phyloP scores from a whole-genome alignment of 2,888 invertebrate genomes.

The Lumbricus terrestris region DNA sequence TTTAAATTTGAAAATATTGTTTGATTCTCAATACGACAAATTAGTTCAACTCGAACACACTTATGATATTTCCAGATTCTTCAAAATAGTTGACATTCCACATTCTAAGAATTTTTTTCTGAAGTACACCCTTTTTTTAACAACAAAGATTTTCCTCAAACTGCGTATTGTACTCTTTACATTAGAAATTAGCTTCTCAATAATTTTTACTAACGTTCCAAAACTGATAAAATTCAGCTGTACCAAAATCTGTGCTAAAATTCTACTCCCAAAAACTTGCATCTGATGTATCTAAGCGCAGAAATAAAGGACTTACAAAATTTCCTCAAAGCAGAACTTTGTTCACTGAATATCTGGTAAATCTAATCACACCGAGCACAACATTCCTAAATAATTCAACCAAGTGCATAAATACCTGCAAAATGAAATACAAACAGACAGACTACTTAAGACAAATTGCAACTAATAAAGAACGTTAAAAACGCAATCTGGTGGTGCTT shows the following conservation, averaged over 20 bases:
- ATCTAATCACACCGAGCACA: neutral
- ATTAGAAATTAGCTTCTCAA: neutral
- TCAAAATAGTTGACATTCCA: neutral
- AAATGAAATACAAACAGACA: neutral
- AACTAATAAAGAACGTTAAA: neutral
- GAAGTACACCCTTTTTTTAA: neutral
- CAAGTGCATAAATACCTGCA: conserved; percentile 3
- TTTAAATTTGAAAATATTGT: neutral
- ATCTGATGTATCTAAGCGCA: neutral
- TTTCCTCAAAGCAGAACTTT: neutral
- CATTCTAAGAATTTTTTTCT: neutral
- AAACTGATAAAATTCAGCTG: neutral
- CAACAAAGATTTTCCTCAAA: neutral
- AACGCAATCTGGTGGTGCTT: neutral
- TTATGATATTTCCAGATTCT: neutral
- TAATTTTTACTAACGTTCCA: neutral
- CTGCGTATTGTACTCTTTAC: neutral
- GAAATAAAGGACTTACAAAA: neutral
- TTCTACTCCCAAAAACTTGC: neutral
- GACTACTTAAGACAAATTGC: too few species aligned
- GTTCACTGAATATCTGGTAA: too few species aligned
- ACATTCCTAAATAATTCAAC: neutral
- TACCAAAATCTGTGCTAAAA: neutral
- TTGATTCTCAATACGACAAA: neutral
- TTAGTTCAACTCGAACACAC: neutral